phyloP scores from a whole-genome alignment of 2,888 invertebrate species.

The Allacma fusca region DNA sequence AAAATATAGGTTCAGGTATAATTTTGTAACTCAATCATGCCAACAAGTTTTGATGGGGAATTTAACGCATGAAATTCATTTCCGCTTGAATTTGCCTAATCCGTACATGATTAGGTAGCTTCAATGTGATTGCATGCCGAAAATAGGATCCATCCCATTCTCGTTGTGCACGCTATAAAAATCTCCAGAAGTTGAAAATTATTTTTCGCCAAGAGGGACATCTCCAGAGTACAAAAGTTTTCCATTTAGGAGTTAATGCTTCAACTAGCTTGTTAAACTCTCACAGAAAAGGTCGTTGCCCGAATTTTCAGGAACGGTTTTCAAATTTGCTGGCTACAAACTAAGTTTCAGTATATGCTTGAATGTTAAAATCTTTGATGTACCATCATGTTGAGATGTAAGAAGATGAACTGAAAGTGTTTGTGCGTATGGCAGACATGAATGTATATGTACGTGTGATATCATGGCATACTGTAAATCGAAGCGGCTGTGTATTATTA shows the following conservation, averaged over 20 bases:
- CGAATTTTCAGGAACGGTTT: neutral
- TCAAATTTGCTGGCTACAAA: too few relatives aligned
- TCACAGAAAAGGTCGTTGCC: neutral
- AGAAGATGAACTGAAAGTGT: neutral
- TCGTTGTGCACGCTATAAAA: neutral
- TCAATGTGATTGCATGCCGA: neutral
- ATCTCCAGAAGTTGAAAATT: neutral
- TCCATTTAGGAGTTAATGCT: neutral
- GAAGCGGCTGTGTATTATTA: neutral
- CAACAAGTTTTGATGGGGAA: neutral
- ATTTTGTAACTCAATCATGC: neutral
- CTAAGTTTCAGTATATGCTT: too few relatives aligned
- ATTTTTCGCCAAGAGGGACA: neutral
- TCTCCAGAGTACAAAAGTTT: neutral
- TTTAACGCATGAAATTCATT: neutral
- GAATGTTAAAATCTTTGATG: neutral
- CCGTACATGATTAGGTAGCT: neutral
- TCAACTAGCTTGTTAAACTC: neutral
- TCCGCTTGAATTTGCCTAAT: neutral
- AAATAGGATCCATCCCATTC: neutral
- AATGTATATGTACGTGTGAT: neutral
- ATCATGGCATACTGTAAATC: neutral
- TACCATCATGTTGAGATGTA: neutral
- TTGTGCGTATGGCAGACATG: neutral
- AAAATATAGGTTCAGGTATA: neutral